A percentile compares a stretch with the other conserved stretches of the same genome.
Evolutionary conservation across 2,888 invertebrate species (phyloP).

Genomic region (Pelosia muscerda): DNA sequence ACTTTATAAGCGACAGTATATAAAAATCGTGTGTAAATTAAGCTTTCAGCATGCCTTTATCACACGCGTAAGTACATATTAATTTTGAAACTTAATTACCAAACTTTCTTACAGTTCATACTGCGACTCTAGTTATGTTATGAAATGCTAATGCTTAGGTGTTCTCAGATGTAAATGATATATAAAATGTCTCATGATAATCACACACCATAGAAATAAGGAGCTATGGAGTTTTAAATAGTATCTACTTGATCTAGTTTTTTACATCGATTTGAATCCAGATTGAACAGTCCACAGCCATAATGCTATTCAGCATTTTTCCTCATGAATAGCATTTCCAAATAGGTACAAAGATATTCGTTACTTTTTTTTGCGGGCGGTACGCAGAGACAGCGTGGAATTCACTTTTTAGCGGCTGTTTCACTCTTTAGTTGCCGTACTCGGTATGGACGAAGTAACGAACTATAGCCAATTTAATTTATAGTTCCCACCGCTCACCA

Average conservation of each 20-base stretch:
- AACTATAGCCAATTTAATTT: conserved; percentile 72
- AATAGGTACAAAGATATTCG: conserved; percentile 63
- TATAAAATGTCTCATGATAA: conserved; percentile 40
- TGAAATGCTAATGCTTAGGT: neutral
- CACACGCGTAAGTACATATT: neutral
- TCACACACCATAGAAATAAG: conserved; percentile 49
- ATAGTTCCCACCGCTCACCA: conserved; percentile 66
- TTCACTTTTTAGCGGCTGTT: conserved; percentile 73
- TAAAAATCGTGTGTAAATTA: conserved; percentile 28
- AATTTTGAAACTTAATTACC: neutral
- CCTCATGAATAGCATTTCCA: conserved; percentile 63
- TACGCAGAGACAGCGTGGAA: conserved; percentile 64
- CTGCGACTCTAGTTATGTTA: neutral
- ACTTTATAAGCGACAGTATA: conserved; percentile 63
- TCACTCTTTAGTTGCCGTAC: conserved; percentile 69
- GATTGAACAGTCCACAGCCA: conserved; percentile 68
- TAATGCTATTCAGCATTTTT: conserved; percentile 68
- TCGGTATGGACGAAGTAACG: conserved; percentile 64
- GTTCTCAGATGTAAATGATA: conserved; percentile 37
- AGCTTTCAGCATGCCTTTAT: conserved; percentile 1
- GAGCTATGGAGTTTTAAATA: conserved; percentile 42
- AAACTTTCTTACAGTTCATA: neutral
- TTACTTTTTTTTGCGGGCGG: conserved; percentile 68
- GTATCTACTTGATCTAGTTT: conserved; percentile 59
- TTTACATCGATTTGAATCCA: conserved; percentile 61